Conservation (phyloP, 1,140 invertebrate genomes). For the Diabrotica virgifera region DNA sequence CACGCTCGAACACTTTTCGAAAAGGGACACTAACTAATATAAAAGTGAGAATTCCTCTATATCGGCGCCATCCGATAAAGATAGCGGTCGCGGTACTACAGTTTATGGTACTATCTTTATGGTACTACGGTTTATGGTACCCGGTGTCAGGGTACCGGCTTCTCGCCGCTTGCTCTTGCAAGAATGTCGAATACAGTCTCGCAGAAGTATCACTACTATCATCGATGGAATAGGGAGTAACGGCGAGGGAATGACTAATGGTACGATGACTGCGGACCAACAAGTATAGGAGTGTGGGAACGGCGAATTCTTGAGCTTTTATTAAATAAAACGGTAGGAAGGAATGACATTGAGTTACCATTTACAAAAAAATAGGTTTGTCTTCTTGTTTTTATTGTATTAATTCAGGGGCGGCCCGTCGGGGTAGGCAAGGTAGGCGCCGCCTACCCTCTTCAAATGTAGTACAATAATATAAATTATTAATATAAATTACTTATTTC, state of each 20-base stretch:
- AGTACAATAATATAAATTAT: too few relatives aligned
- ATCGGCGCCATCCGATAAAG: conserved; percentile 1
- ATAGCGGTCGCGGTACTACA: conserved; percentile 1
- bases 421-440: too few relatives aligned
- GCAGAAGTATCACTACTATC: not conserved
- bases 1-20: not conserved
- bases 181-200: conserved; percentile 2
- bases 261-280: too few relatives aligned
- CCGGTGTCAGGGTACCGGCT: conserved; percentile 1
- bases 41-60: conserved; percentile 2
- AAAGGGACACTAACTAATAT: conserved; percentile 1
- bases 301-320: too few relatives aligned
- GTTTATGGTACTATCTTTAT: not conserved
- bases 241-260: not conserved
- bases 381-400: too few relatives aligned
- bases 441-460: too few relatives aligned
- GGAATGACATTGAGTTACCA: too few relatives aligned
- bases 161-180: not conserved
- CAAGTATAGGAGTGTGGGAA: too few relatives aligned
- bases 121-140: conserved; percentile 1
- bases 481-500: too few relatives aligned
- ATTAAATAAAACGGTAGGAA: too few relatives aligned
- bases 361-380: too few relatives aligned
- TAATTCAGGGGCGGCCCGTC: too few relatives aligned
- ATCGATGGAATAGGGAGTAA: not conserved